phyloP scores from a whole-genome alignment of 2,888 invertebrate species.

The Metellina segmentata region DNA sequence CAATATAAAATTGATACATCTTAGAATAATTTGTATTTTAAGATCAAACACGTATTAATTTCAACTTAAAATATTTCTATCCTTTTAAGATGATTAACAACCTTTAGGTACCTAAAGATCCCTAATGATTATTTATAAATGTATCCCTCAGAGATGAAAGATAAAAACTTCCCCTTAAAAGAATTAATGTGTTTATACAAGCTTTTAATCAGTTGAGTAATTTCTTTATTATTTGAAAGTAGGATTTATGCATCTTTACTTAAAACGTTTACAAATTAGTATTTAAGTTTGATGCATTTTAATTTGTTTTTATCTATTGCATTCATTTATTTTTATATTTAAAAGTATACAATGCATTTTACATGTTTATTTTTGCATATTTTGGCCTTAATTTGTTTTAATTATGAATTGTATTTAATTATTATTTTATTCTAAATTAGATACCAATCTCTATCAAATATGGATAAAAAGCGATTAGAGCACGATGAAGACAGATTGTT shows the following conservation, averaged over 20 bases:
- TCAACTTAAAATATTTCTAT: too few relatives aligned
- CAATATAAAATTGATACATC: too few relatives aligned
- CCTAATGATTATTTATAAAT: too few relatives aligned
- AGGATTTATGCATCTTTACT: not conserved
- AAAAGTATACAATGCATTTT: not conserved
- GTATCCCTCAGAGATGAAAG: too few relatives aligned
- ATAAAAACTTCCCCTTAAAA: too few relatives aligned
- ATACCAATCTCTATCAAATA: conserved; percentile 95
- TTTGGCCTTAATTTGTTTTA: not conserved
- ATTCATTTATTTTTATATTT: not conserved
- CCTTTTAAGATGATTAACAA: too few relatives aligned
- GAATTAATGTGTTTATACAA: too few relatives aligned
- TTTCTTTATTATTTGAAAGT: too few relatives aligned
- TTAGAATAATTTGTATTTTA: too few relatives aligned
- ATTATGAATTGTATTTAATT: not conserved
- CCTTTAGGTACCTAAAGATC: too few relatives aligned
- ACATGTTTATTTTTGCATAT: not conserved
- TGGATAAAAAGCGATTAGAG: conserved; percentile 92
- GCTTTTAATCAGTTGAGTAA: too few relatives aligned
- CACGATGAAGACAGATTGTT: conserved; percentile 98
- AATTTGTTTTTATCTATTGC: conserved; percentile 1
- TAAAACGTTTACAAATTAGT: not conserved
- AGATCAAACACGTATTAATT: too few relatives aligned
- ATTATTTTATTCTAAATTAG: conserved; percentile 80
- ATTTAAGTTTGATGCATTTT: not conserved